Evolutionary conservation across 2,113 vertebrate genomes (phyloP).

Genomic region (Lepus americanus): DNA sequence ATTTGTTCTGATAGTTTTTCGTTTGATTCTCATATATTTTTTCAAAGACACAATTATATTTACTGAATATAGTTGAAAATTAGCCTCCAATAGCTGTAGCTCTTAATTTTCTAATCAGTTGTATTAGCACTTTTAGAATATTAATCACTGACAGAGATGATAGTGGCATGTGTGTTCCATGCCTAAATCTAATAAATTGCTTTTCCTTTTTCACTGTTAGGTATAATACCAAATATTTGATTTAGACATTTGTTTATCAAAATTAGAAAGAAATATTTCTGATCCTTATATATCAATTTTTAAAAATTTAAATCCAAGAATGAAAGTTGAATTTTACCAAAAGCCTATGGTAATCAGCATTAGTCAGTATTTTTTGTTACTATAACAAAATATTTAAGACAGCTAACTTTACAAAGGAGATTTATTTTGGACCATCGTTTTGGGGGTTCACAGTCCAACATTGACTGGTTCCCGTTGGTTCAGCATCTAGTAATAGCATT

Average conservation of each 20-base stretch:
- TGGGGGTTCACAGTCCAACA: no score
- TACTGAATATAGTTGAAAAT: slow-evolving; percentile 27
- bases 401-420: no score
- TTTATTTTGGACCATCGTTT: no score
- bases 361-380: no score
- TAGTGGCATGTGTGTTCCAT: neutral
- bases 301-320: neutral
- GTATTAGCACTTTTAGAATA: neutral
- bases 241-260: neutral
- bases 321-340: neutral
- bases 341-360: neutral
- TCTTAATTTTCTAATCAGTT: neutral
- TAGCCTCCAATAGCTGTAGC: neutral
- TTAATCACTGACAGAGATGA: neutral
- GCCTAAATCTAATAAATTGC: neutral
- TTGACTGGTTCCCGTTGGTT: no score
- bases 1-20: neutral
- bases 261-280: neutral
- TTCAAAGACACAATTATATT: neutral
- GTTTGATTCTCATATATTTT: neutral
- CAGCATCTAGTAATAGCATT: no score
- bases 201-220: neutral
- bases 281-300: neutral
- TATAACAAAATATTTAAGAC: no score
- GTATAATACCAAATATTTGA: neutral